phyloP scores from a whole-genome alignment of 2,797 vertebrate genomes.

The Poecilia gillii region DNA sequence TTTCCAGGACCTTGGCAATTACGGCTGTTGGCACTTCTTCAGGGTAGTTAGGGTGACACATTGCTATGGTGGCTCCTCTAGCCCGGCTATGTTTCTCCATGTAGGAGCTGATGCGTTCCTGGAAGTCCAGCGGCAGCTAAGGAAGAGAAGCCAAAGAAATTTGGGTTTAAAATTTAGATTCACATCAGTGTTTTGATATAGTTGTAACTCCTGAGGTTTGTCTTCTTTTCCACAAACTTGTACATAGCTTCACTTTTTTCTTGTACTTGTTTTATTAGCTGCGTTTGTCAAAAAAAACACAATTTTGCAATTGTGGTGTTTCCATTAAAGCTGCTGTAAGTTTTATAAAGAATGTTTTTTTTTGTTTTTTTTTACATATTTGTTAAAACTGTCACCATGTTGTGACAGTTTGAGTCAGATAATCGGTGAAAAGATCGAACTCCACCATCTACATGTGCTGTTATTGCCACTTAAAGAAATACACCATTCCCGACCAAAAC shows the following conservation, averaged over 20 bases:
- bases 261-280: neutral
- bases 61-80: constrained; percentile 77
- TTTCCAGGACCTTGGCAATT: constrained; percentile 91
- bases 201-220: constrained; percentile 7
- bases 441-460: too few species aligned
- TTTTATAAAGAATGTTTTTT: too few species aligned
- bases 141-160: constrained; percentile 31
- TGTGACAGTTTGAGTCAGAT: too few species aligned
- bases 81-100: constrained; percentile 85
- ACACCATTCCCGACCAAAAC: too few species aligned
- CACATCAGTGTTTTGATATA: constrained; percentile 4
- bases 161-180: neutral
- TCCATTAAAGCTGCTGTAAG: too few species aligned
- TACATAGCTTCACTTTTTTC: neutral
- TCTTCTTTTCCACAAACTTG: constrained; percentile 11
- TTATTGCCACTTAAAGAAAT: too few species aligned
- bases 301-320: too few species aligned
- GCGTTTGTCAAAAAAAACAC: too few species aligned
- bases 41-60: constrained; percentile 85
- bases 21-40: constrained; percentile 87
- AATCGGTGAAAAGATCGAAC: too few species aligned
- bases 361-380: too few species aligned
- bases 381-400: too few species aligned
- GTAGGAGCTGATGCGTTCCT: constrained; percentile 90
- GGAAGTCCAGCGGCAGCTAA: constrained; percentile 91